Evolutionary conservation across 2,888 invertebrate genomes (phyloP).

Genomic region (Pseudococcus viburni): DNA sequence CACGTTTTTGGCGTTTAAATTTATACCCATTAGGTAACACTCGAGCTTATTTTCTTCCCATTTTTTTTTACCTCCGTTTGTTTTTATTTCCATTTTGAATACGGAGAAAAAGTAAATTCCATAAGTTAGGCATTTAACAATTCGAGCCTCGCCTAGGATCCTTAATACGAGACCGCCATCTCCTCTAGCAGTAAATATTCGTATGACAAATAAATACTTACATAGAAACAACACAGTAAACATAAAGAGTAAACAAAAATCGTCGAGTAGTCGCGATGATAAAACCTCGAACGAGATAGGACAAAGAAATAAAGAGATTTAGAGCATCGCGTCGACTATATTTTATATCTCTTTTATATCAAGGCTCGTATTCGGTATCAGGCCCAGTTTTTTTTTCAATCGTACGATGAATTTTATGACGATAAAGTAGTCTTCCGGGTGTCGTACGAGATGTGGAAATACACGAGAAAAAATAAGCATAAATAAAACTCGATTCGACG

Average conservation of each 20-base stretch:
- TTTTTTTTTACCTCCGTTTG: not conserved
- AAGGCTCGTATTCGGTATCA: not conserved
- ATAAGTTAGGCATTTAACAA: not conserved
- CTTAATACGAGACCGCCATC: not conserved
- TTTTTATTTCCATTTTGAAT: not conserved
- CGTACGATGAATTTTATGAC: not conserved
- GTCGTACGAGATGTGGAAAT: not conserved
- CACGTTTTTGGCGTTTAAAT: slow-evolving; percentile 40
- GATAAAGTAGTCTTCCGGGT: slow-evolving; percentile 31
- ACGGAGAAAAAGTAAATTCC: not conserved
- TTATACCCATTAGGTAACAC: slow-evolving; percentile 34
- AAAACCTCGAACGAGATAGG: not conserved
- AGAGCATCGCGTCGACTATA: not conserved
- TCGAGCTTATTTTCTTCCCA: not conserved
- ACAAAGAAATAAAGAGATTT: slow-evolving; percentile 19
- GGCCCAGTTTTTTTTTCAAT: not conserved
- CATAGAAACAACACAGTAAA: slow-evolving; percentile 26
- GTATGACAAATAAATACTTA: not conserved
- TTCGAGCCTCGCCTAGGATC: not conserved
- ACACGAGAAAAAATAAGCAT: not conserved
- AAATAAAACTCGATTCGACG: not conserved
- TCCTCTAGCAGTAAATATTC: not conserved
- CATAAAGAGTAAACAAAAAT: slow-evolving; percentile 22
- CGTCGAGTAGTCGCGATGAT: slow-evolving; percentile 17
- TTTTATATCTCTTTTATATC: slow-evolving; percentile 21